Percentiles rank a stretch among this genome's conserved stretches.
Conservation (phyloP, 1,140 invertebrate genomes). For the Lineus longissimus region DNA sequence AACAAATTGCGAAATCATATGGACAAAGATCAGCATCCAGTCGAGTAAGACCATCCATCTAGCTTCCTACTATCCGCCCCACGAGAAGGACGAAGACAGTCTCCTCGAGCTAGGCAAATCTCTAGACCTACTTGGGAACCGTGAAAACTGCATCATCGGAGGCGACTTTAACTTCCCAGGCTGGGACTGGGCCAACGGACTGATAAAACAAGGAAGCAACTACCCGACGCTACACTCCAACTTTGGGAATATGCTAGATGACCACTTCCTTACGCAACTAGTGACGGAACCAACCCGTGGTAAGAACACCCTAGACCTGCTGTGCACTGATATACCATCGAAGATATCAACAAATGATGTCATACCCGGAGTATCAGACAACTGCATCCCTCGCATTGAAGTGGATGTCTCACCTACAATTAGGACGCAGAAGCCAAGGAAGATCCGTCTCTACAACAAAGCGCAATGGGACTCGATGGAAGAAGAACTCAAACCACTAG, state of each 20-base stretch:
- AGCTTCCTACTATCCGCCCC: slow-evolving; percentile 14
- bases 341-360: neutral
- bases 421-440: neutral
- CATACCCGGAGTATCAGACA: neutral
- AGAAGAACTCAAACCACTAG: neutral
- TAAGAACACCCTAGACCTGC: neutral
- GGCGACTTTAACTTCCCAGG: neutral
- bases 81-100: no score
- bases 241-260: neutral
- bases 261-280: neutral
- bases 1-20: slow-evolving; percentile 19
- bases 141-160: no score
- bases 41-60: neutral
- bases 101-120: no score
- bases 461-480: neutral
- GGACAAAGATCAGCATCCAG: slow-evolving; percentile 16
- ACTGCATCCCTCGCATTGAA: neutral
- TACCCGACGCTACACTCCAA: neutral
- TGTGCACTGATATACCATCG: neutral
- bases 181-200: neutral
- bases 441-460: neutral
- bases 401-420: neutral
- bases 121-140: no score
- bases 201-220: neutral
- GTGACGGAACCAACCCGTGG: neutral